A percentile compares a stretch with the other conserved stretches of the same genome.
Conservation (phyloP, 2,797 vertebrate species). For the Ateles fusciceps region DNA sequence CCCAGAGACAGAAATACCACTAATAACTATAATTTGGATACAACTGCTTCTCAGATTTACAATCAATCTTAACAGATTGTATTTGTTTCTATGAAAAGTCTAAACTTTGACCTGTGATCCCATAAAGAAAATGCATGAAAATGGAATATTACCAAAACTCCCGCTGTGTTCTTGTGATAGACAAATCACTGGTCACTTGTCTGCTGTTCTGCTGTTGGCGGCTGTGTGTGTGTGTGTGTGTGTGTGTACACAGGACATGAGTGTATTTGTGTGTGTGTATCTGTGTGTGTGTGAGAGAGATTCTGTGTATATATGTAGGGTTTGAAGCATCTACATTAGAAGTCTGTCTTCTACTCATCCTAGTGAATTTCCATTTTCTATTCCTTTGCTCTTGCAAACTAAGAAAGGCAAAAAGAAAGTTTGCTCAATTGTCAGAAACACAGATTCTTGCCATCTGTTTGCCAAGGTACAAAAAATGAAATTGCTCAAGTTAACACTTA, state of each 20-base stretch:
- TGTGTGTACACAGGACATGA: background rate
- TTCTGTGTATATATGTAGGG: background rate
- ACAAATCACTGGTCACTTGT: background rate
- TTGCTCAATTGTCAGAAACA: constrained; percentile 57
- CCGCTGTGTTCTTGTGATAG: background rate
- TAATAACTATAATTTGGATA: constrained; percentile 77
- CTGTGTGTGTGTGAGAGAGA: background rate
- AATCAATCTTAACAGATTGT: constrained; percentile 60
- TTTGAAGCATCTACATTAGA: constrained; percentile 5
- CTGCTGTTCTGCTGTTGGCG: background rate
- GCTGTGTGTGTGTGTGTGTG: background rate
- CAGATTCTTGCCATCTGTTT: constrained; percentile 54
- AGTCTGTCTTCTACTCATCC: constrained; percentile 51
- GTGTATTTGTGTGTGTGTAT: background rate
- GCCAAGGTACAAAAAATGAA: background rate
- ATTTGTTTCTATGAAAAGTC: constrained; percentile 59
- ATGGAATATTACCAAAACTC: constrained; percentile 13
- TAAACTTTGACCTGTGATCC: constrained; percentile 40
- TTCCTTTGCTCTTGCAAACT: constrained; percentile 28
- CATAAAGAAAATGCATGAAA: constrained; percentile 53
- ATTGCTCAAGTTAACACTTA: background rate
- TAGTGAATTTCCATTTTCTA: constrained; percentile 44
- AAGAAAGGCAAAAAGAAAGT: constrained; percentile 33
- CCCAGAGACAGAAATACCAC: constrained; percentile 69
- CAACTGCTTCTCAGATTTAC: constrained; percentile 59